phyloP scores from a whole-genome alignment of 1,140 invertebrate genomes.

The Pygmarrhopalites habei region DNA sequence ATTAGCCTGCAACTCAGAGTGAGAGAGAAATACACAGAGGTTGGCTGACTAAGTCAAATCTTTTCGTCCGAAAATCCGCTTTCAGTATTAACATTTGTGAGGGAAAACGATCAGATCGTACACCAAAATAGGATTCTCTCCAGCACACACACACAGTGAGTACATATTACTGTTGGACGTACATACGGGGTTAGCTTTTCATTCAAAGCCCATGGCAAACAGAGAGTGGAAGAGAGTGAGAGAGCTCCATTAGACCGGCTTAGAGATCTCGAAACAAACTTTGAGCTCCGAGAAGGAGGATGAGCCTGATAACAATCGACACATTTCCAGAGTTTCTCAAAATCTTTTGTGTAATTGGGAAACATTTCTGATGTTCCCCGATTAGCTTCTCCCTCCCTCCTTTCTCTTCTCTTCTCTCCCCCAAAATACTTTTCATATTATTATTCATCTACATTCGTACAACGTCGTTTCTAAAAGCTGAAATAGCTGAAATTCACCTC shows the following conservation, averaged over 20 bases:
- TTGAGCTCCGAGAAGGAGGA: conserved; percentile 17
- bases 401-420: too few species aligned
- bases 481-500: too few species aligned
- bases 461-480: too few species aligned
- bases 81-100: conserved; percentile 25
- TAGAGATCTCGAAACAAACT: conserved; percentile 19
- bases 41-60: conserved; percentile 1
- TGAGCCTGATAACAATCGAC: conserved; percentile 27
- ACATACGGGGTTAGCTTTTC: too few species aligned
- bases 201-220: too few species aligned
- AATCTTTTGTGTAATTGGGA: conserved; percentile 25
- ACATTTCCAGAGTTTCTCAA: conserved; percentile 24
- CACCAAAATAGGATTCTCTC: neutral
- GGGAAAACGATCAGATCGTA: conserved; percentile 23
- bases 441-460: too few species aligned
- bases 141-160: neutral
- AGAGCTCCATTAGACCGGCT: conserved; percentile 27
- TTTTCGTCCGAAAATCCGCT: conserved; percentile 26
- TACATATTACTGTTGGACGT: neutral
- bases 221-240: neutral
- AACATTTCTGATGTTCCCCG: conserved; percentile 22
- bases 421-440: too few species aligned
- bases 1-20: conserved; percentile 1
- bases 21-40: conserved; percentile 4
- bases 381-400: neutral